Evolutionary conservation across 2,797 vertebrate species (phyloP).

Genomic region (Streptopelia turtur): DNA sequence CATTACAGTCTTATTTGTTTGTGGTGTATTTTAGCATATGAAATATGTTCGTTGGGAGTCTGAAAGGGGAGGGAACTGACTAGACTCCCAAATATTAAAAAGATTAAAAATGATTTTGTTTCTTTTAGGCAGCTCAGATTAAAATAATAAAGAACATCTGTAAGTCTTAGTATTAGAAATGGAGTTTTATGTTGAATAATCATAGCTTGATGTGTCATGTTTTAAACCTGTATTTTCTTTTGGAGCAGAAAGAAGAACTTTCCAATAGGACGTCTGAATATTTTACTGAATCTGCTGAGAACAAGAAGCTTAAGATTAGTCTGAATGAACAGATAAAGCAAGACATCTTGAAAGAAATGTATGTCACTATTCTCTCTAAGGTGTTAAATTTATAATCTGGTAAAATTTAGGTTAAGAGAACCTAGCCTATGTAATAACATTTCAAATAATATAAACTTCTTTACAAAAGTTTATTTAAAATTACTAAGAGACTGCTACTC

Average conservation of each 20-base stretch:
- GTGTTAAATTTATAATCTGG: background rate
- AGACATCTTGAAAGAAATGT: constrained; percentile 76
- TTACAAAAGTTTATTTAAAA: background rate
- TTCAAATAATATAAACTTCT: background rate
- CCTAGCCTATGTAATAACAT: background rate
- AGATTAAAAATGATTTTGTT: constrained; percentile 53
- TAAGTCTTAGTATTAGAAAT: constrained; percentile 34
- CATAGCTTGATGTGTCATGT: constrained; percentile 53
- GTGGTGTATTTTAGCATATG: constrained; percentile 33
- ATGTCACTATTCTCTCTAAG: constrained; percentile 30
- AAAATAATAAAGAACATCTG: constrained; percentile 68
- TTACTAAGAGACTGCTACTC: background rate
- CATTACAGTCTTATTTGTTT: constrained; percentile 58
- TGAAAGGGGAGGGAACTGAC: constrained; percentile 31
- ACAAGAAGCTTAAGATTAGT: constrained; percentile 42
- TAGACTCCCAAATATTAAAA: constrained; percentile 34
- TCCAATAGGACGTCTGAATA: constrained; percentile 67
- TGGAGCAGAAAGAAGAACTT: constrained; percentile 69
- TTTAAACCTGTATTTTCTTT: constrained; percentile 75
- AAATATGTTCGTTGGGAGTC: constrained; percentile 32
- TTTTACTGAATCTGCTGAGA: constrained; percentile 69
- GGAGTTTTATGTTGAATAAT: constrained; percentile 59
- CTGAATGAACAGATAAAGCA: constrained; percentile 60
- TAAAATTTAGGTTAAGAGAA: background rate
- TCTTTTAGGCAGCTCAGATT: constrained; percentile 36